phyloP scores from a whole-genome alignment of 1,140 invertebrate species.

The Pygmarrhopalites habei region DNA sequence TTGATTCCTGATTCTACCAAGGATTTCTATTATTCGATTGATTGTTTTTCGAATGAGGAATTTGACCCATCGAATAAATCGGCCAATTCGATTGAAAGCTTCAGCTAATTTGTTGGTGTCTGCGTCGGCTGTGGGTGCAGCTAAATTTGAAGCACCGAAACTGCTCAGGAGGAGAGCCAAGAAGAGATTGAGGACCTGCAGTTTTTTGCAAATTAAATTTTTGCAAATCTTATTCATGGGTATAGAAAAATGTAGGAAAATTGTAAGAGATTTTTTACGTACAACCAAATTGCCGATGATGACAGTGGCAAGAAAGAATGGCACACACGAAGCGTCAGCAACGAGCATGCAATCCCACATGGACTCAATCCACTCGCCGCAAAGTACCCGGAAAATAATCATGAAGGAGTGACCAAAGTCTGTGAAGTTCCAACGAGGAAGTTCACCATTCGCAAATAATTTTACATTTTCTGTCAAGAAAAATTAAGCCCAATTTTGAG shows the following conservation, averaged over 20 bases:
- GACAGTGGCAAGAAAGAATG: conserved; percentile 94
- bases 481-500: not conserved
- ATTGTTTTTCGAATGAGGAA: conserved; percentile 50
- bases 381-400: conserved; percentile 94
- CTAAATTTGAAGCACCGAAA: conserved; percentile 91
- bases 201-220: too few relatives aligned
- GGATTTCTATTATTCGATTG: conserved; percentile 24
- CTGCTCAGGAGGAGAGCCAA: conserved; percentile 96
- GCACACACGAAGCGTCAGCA: conserved; percentile 86
- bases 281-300: conserved; percentile 98
- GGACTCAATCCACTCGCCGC: conserved; percentile 98
- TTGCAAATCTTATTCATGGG: too few relatives aligned
- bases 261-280: too few relatives aligned
- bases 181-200: conserved; percentile 94
- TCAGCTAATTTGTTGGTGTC: conserved; percentile 96
- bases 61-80: conserved; percentile 86
- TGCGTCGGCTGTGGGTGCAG: conserved; percentile 79
- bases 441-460: conserved; percentile 53
- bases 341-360: conserved; percentile 96
- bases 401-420: conserved; percentile 93
- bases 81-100: conserved; percentile 85
- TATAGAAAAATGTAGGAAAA: too few relatives aligned
- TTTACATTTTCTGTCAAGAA: conserved; percentile 66
- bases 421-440: conserved; percentile 81
- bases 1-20: conserved; percentile 49